Base-by-base conservation (phyloP, 2,797 vertebrate species). In the Moxostoma hubbsi region DNA sequence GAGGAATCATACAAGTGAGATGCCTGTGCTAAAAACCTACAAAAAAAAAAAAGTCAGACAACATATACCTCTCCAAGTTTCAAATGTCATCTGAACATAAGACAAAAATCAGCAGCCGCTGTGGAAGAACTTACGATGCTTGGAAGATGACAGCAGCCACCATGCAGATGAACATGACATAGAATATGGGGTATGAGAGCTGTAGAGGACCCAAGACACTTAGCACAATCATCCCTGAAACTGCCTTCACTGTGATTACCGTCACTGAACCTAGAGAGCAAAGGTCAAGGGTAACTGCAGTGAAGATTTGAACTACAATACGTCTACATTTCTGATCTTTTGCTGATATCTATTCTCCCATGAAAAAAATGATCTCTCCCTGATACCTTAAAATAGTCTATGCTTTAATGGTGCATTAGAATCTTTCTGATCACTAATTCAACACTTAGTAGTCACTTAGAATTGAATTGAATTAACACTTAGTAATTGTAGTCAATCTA, bases 141-240 rank as follows among this genome's bases (percentile, higher is more conserved):
- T 99, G 98, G 68, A 96, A 98, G 85, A 94, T 10, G 0, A 96
- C 93, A 0, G 96, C 95, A 2, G 97, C 93, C 76, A 96, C 88
- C 98, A 99, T 98, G 92, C 95, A 96, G 80, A 99, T 96, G 54
- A 96, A 75, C 98, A 99, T 96, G 86, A 98, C 93, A 4, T 95
- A 97, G 90, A 99, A 99, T 85, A 99, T 98, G 0, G 97, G 97
- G 75, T 96, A 96, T 85, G 92, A 81, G 0, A 99, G 93, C 88
- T 99, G 98, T 82, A 98, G 86, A 78, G 74, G 86, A 3, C 95
- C 97, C 82, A 94, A 93, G 5, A 96, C 84, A 1, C 94, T 96
- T 75, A 99, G 92, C 6, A 96, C 86, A 0, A 98, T 82, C 97
- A 99, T 99, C 45, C 96, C 95, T 0, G 97, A 95, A 83, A 98